Evolutionary conservation across 1,140 invertebrate species (phyloP).

Genomic region (Zaprionus ornatus): DNA sequence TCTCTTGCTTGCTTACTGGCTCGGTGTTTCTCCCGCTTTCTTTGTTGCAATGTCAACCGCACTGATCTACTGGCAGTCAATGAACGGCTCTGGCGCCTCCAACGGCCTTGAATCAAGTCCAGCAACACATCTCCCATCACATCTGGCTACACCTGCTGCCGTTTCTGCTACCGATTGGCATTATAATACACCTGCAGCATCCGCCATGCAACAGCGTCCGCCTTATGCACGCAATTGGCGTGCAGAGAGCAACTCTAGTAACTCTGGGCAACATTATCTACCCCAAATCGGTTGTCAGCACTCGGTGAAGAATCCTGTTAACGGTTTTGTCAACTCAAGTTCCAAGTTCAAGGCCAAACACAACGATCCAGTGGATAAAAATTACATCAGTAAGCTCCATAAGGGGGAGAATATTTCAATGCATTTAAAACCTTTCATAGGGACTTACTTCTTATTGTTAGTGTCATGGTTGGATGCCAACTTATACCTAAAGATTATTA

Average conservation of each 20-base stretch:
- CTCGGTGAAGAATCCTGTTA: conserved; percentile 52
- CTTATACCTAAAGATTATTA: too few relatives aligned
- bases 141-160: not conserved
- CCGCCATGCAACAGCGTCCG: conserved; percentile 8
- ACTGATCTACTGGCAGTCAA: conserved; percentile 70
- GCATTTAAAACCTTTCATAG: not conserved
- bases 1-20: not conserved
- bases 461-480: too few relatives aligned
- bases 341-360: conserved; percentile 22
- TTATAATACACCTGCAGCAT: conserved; percentile 3
- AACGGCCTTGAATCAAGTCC: conserved; percentile 9
- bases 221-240: conserved; percentile 29
- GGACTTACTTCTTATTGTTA: too few relatives aligned
- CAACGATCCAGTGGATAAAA: not conserved
- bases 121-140: not conserved
- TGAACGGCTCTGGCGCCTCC: conserved; percentile 38
- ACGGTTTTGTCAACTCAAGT: conserved; percentile 1
- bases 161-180: conserved; percentile 9
- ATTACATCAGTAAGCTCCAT: conserved; percentile 29
- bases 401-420: not conserved
- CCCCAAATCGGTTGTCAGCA: conserved; percentile 73
- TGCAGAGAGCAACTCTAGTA: conserved; percentile 20
- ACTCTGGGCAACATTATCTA: conserved; percentile 54
- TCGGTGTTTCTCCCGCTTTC: not conserved
- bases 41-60: conserved; percentile 39